Base-by-base conservation (phyloP, 2,797 vertebrate species). In the Orientallactaga sibirica region DNA sequence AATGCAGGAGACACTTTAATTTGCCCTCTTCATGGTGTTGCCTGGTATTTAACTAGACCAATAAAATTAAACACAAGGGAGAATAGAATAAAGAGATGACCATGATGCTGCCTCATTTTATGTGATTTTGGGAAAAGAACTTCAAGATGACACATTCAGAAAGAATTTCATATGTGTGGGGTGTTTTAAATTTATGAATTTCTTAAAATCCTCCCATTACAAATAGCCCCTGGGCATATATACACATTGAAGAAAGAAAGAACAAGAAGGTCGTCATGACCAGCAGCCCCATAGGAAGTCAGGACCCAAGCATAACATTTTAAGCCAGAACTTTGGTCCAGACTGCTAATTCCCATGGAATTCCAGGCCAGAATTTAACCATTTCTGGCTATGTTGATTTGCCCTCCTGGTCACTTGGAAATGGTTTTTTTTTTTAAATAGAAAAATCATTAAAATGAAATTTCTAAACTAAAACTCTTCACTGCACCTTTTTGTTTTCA, bases 121-220 rank as follows among this genome's bases (percentile, higher is more conserved):
- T 88, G 76, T 75, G 77, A 93, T 79, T 94, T 86, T n/a, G 41
- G 43, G 73, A 4, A 79, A 92, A 93, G 58, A 81, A 81, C 93
- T 81, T 92, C 92, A 92, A 66, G 61, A 85, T 95, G 91, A 96
- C 85, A 84, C 71, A 94, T 82, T 88, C 68, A 95, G 91, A 93
- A 97, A 76, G 89, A 94, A 96, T 93, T 91, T 86, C 86, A 52
- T 83, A 89, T 93, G 64, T 81, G 81, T 78, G 58, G 90, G 48
- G 90, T 95, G 88, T 95, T 96, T 97, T 96, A 90, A 96, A 95
- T 96, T 93, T 95, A 94, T 94, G 77, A 94, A 93, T 96, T 95
- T 97, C 90, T 96, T 93, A 94, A 96, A 96, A 95, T 92, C 82
- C 91, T 97, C 93, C 84, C 95, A 88, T 96, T 96, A 95, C 92